Evolutionary conservation across 2,888 invertebrate genomes (phyloP), one percentile per base, ranked within the genome.

Genomic region (Pseudococcus longispinus): DNA sequence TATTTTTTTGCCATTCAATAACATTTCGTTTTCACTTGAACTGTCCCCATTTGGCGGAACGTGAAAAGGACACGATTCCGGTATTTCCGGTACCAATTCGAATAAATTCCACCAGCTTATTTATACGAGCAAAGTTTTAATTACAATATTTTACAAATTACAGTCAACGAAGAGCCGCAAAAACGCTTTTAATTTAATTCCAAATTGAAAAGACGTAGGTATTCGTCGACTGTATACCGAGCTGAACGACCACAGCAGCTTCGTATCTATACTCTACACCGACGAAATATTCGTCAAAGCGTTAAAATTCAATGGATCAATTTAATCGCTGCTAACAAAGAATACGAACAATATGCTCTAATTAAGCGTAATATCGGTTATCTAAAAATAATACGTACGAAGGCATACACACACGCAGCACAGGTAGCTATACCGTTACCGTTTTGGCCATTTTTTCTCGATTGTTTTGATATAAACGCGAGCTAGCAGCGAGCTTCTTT

Each of bases 121-220:
- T 29, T 29, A 29, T 32, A 29, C 5, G 8, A 18, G 5, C 9
- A 29, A 70, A 70, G 70, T 70, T 70, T 60, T 70, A 70, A 70
- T 70, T 70, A 70, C 26, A 70, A 70, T 70, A 70, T 70, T 70
- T 70, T 32, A 29, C 70, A 70, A 70, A 70, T 70, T 70, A 70
- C 70, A 70, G 70, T 29, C 70, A 29, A 18, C 70, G 70, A 70
- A 15, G 29, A 29, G 3, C 26, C 18, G 70, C 70, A 70, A 70
- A 70, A 29, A 70, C 70, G 70, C 70, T 70, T 70, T 70, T 32
- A 60, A 60, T 60, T 60, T 60, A 60, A 60, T 60, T 60, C 60
- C 60, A 60, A 60, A 60, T 60, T 60, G 60, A 60, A 60, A 60
- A 60, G 60, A 60, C 60, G 23, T 55, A 15, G n/a, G 55, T 15